Base-by-base conservation (phyloP, 2,797 vertebrate genomes). In the Halcyon leucocephala region DNA sequence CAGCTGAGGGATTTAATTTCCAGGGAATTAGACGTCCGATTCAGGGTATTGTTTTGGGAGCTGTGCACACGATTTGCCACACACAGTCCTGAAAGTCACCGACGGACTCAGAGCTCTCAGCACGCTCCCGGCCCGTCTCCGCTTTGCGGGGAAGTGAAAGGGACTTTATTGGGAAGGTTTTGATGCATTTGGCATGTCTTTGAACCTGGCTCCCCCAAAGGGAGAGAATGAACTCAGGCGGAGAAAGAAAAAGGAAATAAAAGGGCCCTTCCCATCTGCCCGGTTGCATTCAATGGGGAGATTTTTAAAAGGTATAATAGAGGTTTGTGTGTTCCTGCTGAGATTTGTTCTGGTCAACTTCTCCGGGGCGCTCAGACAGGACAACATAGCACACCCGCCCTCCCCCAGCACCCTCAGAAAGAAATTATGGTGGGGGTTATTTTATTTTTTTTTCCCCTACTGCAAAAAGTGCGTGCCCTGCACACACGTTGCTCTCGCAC, bases 331-430 rank as follows among this genome's bases (percentile, higher is more conserved):
- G 91, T 88, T 95, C 94, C 94, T 92, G 89, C 82, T 86, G 95
- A 78, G 95, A 96, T 96, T 96, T 96, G 96, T 97, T 97, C 96
- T 96, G 95, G 89, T 96, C 93, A 96, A 0, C 93, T 96, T 96
- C 93, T 95, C 77, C 11, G 1, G 80, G 70, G 58, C 1, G 5
- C 77, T 93, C 89, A 91, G 91, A 91, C 20, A 0, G 82, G 80
- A 77, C 1, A 1, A 48, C 4, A 2, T 24, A 69, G 58, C 79
- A 71, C 22, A 52, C 31, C 26, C 0, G 0, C 69, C 79, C 65
- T 92, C 76, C 84, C 41, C 57, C 79, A 69, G 48, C 0, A 1
- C 17, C 66, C 71, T 77, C 24, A 10, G 83, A 94, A 92, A 65
- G 61, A 96, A 83, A 93, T 82, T 82, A 76, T 7, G 42, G 66